These are phyloP conservation scores for Athalia circularis DNA, from an alignment of 2,888 invertebrate genomes.

Conservation along the genomic window DNA sequence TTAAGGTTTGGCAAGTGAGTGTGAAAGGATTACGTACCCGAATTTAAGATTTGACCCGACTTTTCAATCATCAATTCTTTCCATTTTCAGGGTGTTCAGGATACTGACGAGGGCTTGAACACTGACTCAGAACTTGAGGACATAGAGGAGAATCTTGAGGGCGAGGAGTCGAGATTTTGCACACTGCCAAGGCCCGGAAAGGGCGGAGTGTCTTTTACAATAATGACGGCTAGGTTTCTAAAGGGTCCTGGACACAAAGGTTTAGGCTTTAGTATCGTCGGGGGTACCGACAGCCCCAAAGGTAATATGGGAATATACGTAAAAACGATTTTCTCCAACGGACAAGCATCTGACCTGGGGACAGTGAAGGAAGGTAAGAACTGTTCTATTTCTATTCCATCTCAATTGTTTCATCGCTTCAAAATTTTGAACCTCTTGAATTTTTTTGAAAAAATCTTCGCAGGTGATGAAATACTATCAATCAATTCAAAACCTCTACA, in stretches of 20 bases:
- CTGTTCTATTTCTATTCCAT: background rate
- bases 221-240: slow-evolving; percentile 79
- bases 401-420: background rate
- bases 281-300: slow-evolving; percentile 89
- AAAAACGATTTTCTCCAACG: slow-evolving; percentile 89
- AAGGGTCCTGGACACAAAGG: slow-evolving; percentile 91
- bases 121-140: slow-evolving; percentile 70
- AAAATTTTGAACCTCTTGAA: background rate
- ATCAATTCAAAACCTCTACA: slow-evolving; percentile 87
- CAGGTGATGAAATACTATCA: slow-evolving; percentile 88
- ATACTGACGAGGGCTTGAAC: slow-evolving; percentile 69
- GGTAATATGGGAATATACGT: slow-evolving; percentile 93
- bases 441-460: slow-evolving; percentile 1
- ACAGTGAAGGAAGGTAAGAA: slow-evolving; percentile 85
- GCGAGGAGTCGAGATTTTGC: slow-evolving; percentile 78
- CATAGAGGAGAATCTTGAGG: slow-evolving; percentile 75
- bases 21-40: background rate
- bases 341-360: slow-evolving; percentile 89
- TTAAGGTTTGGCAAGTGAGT: slow-evolving; percentile 66
- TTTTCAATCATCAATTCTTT: background rate
- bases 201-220: slow-evolving; percentile 75
- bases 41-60: slow-evolving; percentile 3
- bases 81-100: slow-evolving; percentile 56
- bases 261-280: slow-evolving; percentile 92
- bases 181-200: slow-evolving; percentile 78